Evolutionary conservation across 1,140 invertebrate genomes (phyloP), one percentile per base, ranked within the genome.

Genomic region (Drosophila santomea): DNA sequence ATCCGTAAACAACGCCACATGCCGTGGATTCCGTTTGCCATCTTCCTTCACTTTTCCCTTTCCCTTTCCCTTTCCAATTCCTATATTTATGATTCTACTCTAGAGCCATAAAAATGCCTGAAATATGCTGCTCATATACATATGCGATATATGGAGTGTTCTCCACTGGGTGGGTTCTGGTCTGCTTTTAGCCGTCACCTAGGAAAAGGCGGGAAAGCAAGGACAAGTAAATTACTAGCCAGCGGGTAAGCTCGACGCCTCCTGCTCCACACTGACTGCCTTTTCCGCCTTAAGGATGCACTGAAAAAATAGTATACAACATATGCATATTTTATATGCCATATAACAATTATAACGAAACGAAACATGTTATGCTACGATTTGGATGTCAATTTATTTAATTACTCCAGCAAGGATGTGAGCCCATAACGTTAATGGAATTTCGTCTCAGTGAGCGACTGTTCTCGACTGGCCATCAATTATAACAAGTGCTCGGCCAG

Each of bases 121-220:
- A 85, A 85, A 85, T 86, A 86, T 85, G 82, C 64, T 75, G 36
- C 36, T 55, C 83, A 83, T 86, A 88, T 82, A 86, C 80, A 88
- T 66, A 58, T 23, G 52, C n/a, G 52, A 69, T 71, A 12, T 71
- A 71, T 71, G 43, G 43, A 71, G 64, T 56, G 67, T 48, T 54
- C 35, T 32, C 25, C 14, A 10, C 43, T 36, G 48, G 36, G 28
- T 55, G 48, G 36, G 28, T 55, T 35, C 35, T 67, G 63, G 68
- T 54, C 52, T 60, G 69, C 78, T 71, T 74, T 72, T 66, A 50
- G 82, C 78, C 78, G 64, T 63, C 71, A 72, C 61, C 69, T 63
- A 60, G 67, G 43, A 71, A 43, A 67, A 52, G 59, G 43, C 36
- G 78, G 59, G 15, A 64, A 44, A 67, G 35, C 23, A 48, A 59